Conservation (phyloP, 1,140 invertebrate genomes). For the Drosophila santomea region DNA sequence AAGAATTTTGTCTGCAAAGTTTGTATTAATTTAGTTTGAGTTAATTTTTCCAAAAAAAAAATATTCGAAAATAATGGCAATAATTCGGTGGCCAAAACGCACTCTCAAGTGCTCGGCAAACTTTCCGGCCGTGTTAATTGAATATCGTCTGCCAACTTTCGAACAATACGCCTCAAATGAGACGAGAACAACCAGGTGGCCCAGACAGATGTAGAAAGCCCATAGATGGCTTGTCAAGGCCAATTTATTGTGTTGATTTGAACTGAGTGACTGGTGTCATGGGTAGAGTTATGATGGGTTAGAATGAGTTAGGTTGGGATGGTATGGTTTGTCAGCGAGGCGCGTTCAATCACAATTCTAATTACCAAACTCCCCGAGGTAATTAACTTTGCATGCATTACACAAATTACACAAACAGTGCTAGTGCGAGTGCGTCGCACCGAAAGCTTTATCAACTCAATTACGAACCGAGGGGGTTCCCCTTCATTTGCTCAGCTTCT, state of each 20-base stretch:
- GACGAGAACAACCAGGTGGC: constrained; percentile 35
- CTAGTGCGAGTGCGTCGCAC: constrained; percentile 11
- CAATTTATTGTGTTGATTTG: constrained; percentile 46
- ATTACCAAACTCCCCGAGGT: constrained; percentile 77
- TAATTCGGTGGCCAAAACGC: constrained; percentile 1
- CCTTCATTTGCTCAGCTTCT: constrained; percentile 5
- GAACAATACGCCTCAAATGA: not conserved
- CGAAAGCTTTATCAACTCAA: constrained; percentile 78
- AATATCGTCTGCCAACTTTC: constrained; percentile 67
- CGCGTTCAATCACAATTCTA: constrained; percentile 80
- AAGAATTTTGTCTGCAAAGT: constrained; percentile 60
- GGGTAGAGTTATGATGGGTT: too few relatives aligned
- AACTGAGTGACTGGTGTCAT: too few relatives aligned
- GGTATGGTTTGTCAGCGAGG: constrained; percentile 34
- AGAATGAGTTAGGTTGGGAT: too few relatives aligned
- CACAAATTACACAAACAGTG: constrained; percentile 73
- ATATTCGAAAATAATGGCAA: constrained; percentile 17
- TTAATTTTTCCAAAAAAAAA: constrained; percentile 15
- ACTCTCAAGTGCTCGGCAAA: constrained; percentile 8
- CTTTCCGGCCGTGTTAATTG: constrained; percentile 58
- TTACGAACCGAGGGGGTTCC: constrained; percentile 41
- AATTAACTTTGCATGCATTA: constrained; percentile 82
- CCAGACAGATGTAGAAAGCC: constrained; percentile 17
- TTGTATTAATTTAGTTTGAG: constrained; percentile 21
- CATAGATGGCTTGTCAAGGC: constrained; percentile 16